These are phyloP conservation scores for Pseudachorutes palmiensis DNA, from an alignment of 1,140 invertebrate species.

Conservation along the genomic window DNA sequence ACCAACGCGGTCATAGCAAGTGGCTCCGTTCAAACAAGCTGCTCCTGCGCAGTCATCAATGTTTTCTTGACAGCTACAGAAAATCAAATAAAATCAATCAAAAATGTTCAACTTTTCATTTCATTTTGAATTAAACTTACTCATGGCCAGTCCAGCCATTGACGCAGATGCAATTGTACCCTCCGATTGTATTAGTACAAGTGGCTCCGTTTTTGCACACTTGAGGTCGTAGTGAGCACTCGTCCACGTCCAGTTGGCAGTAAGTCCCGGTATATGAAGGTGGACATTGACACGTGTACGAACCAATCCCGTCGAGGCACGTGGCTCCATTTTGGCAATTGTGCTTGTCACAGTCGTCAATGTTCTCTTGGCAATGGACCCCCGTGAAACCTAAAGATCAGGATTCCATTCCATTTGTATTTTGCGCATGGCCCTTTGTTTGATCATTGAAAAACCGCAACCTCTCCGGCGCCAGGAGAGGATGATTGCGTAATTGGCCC, in stretches of 20 bases:
- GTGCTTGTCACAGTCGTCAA: conserved; percentile 82
- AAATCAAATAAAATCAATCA: not conserved
- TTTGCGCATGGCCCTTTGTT: too few species aligned
- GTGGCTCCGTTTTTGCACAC: conserved; percentile 91
- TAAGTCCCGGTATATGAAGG: conserved; percentile 75
- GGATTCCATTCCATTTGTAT: not conserved
- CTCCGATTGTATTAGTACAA: conserved; percentile 80
- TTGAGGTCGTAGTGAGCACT: conserved; percentile 52
- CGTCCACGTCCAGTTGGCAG: conserved; percentile 51
- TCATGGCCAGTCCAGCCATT: conserved; percentile 88
- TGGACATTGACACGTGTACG: conserved; percentile 79
- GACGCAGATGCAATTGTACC: conserved; percentile 91
- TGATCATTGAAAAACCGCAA: too few species aligned
- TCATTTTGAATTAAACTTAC: too few species aligned
- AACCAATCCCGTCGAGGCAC: conserved; percentile 77
- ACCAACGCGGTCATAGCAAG: conserved; percentile 88
- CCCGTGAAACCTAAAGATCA: conserved; percentile 63
- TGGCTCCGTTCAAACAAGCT: conserved; percentile 90
- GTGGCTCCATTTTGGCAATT: conserved; percentile 83
- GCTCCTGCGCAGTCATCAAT: conserved; percentile 87
- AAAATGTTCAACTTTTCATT: not conserved
- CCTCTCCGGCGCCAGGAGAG: too few species aligned
- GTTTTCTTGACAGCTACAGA: conserved; percentile 70
- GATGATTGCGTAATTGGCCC: too few species aligned
- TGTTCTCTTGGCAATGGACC: conserved; percentile 77